A percentile compares a stretch with the other conserved stretches of the same genome.
Evolutionary conservation across 1,140 invertebrate species (phyloP).

Genomic region (Drosophila elegans): DNA sequence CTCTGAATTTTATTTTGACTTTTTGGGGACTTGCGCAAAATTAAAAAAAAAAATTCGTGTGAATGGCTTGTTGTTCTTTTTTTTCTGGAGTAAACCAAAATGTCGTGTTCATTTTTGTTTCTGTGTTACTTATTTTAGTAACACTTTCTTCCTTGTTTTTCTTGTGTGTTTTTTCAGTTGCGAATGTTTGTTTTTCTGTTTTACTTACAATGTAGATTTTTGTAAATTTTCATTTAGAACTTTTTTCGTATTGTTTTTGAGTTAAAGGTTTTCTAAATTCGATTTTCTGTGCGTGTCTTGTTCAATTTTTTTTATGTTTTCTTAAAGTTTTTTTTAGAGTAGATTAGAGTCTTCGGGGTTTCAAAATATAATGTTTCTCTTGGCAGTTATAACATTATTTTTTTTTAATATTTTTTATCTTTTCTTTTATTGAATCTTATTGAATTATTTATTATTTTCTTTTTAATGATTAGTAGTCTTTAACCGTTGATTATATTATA

Average conservation of each 20-base stretch:
- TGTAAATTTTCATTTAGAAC: too few species aligned
- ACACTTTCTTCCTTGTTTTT: neutral
- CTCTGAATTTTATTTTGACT: neutral
- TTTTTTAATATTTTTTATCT: neutral
- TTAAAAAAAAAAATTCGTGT: neutral
- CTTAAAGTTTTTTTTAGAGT: too few species aligned
- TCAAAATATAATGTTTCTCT: too few species aligned
- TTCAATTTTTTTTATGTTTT: too few species aligned
- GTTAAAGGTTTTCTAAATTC: too few species aligned
- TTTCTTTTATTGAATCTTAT: neutral
- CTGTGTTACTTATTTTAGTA: neutral
- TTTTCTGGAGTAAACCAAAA: neutral
- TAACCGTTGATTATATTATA: constrained; percentile 45
- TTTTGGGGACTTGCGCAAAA: neutral
- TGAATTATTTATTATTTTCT: neutral
- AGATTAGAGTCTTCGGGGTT: too few species aligned
- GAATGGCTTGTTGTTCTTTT: neutral
- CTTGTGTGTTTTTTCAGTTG: neutral
- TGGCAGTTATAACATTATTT: neutral
- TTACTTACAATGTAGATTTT: too few species aligned
- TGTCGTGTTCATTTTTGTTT: neutral
- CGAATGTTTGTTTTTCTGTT: neutral
- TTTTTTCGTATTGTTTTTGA: too few species aligned
- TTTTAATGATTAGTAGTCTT: neutral
- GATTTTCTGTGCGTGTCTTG: too few species aligned